These are phyloP conservation scores for Dione vanillae DNA, from an alignment of 2,888 invertebrate genomes.

Conservation along the genomic window DNA sequence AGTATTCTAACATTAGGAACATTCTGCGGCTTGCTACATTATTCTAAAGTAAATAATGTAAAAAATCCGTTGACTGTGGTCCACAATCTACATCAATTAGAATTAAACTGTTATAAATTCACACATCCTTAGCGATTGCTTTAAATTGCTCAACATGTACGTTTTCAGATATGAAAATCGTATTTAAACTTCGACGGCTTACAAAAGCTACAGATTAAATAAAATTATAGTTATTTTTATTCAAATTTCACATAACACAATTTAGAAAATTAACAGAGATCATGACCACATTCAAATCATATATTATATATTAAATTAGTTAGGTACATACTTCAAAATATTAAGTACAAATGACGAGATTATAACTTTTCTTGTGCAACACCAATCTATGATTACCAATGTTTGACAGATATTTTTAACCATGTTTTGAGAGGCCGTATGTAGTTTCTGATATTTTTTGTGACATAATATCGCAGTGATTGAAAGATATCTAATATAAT, in stretches of 20 bases:
- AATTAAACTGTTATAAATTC: no score
- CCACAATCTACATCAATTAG: no score
- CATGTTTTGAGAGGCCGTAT: constrained; percentile 67
- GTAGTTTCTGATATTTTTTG: constrained; percentile 63
- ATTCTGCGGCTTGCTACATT: no score
- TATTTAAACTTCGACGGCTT: not conserved
- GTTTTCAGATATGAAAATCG: no score
- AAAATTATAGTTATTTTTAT: not conserved
- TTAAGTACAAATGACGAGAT: constrained; percentile 17
- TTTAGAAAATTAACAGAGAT: not conserved
- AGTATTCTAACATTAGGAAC: no score
- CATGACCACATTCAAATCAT: not conserved
- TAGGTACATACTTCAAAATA: not conserved
- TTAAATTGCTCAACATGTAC: no score
- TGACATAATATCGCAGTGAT: constrained; percentile 67
- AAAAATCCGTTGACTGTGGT: no score
- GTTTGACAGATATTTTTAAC: constrained; percentile 71
- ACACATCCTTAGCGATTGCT: no score
- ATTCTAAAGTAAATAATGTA: no score
- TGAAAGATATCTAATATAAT: constrained; percentile 66
- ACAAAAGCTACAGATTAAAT: not conserved
- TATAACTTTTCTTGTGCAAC: constrained; percentile 34
- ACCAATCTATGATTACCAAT: constrained; percentile 35
- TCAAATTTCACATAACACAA: not conserved
- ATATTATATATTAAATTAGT: not conserved